A percentile compares a stretch with the other conserved stretches of the same genome.
Evolutionary conservation across 2,888 invertebrate species (phyloP).

Genomic region (Prosapia bicincta): DNA sequence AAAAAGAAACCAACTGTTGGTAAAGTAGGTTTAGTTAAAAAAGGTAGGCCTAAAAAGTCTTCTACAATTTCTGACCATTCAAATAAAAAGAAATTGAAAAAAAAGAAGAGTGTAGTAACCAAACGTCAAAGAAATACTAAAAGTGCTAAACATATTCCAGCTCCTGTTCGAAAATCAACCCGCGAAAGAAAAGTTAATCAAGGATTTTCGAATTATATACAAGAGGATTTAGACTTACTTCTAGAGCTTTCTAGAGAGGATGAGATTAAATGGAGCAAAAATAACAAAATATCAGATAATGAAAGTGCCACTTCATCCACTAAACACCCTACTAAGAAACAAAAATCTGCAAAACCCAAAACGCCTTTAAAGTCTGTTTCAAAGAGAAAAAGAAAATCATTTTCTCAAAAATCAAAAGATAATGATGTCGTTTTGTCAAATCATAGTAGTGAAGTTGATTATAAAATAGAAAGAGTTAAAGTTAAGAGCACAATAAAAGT

Average conservation of each 20-base stretch:
- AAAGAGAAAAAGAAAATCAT: background rate
- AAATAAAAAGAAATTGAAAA: background rate
- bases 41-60: background rate
- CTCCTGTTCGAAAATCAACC: background rate
- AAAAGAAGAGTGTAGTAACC: background rate
- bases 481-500: background rate
- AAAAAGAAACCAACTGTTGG: background rate
- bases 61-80: background rate
- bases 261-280: background rate
- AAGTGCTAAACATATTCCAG: background rate
- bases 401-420: background rate
- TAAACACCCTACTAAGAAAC: background rate
- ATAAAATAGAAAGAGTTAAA: background rate
- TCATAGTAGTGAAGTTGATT: background rate
- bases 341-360: no score
- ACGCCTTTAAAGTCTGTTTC: no score
- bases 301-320: background rate
- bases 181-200: background rate
- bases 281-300: background rate
- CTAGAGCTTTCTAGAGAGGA: background rate
- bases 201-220: background rate
- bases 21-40: background rate
- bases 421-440: background rate
- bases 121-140: background rate
- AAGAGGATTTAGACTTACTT: background rate